Percentiles rank a stretch among this genome's conserved stretches.
Evolutionary conservation across 2,797 vertebrate species (phyloP).

Genomic region (Acropternis orthonyx): DNA sequence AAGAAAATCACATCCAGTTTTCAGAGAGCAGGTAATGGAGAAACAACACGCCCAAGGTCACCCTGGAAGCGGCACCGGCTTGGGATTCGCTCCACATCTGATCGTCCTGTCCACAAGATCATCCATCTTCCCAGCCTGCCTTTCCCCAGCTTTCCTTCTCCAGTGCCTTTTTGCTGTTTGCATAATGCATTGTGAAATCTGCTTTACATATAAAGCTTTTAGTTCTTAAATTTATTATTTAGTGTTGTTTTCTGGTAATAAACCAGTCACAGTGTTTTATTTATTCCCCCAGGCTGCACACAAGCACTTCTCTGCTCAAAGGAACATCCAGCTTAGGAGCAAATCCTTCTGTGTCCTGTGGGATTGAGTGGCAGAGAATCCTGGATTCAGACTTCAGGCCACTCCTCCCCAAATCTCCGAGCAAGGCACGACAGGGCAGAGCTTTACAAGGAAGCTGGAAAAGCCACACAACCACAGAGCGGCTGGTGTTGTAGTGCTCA

Average conservation of each 20-base stretch:
- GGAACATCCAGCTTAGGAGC: neutral
- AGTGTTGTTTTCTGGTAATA: neutral
- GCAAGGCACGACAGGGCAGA: neutral
- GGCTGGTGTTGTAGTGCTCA: neutral
- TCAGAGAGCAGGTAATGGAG: neutral
- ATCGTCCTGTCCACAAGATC: neutral
- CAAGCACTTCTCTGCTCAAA: neutral
- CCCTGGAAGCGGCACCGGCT: neutral
- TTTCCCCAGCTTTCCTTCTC: neutral
- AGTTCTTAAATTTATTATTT: conserved; percentile 3
- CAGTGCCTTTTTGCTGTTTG: neutral
- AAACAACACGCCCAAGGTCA: neutral
- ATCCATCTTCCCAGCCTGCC: neutral
- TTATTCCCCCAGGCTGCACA: neutral
- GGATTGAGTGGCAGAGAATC: neutral
- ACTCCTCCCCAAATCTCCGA: neutral
- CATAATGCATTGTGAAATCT: neutral
- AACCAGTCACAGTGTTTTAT: neutral
- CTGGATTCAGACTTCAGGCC: neutral
- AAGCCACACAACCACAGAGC: neutral
- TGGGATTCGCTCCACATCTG: neutral
- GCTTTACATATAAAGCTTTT: conserved; percentile 7
- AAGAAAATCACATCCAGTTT: neutral
- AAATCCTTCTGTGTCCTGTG: neutral
- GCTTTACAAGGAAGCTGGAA: neutral